Percentiles rank a stretch among this genome's conserved stretches.
Conservation (phyloP, 2,888 invertebrate genomes). For the Dexiosoma caninum region DNA sequence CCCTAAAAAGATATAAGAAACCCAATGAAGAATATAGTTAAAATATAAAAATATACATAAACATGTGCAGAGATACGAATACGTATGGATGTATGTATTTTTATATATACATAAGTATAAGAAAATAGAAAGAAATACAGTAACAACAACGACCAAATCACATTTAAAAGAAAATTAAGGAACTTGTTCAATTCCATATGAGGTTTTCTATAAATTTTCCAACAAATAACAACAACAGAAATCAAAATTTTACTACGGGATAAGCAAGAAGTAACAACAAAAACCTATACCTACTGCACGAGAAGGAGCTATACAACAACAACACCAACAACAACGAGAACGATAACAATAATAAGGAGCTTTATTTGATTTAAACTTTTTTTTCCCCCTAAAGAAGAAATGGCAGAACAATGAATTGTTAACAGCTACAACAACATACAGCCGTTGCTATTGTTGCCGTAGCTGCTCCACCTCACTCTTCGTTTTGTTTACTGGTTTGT, state of each 20-base stretch:
- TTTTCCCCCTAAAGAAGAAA: constrained; percentile 46
- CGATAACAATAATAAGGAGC: constrained; percentile 20
- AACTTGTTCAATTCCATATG: constrained; percentile 54
- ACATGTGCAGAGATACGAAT: too few relatives aligned
- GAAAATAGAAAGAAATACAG: too few relatives aligned
- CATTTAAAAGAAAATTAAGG: constrained; percentile 49
- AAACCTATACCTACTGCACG: constrained; percentile 18
- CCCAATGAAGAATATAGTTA: constrained; percentile 56
- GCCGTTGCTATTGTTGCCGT: constrained; percentile 13
- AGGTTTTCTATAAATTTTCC: constrained; percentile 71
- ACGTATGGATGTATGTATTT: too few relatives aligned
- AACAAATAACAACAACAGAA: constrained; percentile 39
- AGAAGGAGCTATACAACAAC: constrained; percentile 34
- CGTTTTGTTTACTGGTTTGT: constrained; percentile 48
- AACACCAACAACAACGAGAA: constrained; percentile 38
- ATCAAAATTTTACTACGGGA: constrained; percentile 60
- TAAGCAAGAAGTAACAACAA: constrained; percentile 51
- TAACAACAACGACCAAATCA: constrained; percentile 5
- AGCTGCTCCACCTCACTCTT: constrained; percentile 59
- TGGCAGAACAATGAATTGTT: constrained; percentile 63
- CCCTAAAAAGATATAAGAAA: constrained; percentile 42
- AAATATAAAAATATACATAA: constrained; percentile 36
- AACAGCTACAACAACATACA: constrained; percentile 49
- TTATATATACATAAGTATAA: neutral
- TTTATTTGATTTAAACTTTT: constrained; percentile 35